Evolutionary conservation across 1,140 invertebrate genomes (phyloP).

Genomic region (Pteromalus puparum): DNA sequence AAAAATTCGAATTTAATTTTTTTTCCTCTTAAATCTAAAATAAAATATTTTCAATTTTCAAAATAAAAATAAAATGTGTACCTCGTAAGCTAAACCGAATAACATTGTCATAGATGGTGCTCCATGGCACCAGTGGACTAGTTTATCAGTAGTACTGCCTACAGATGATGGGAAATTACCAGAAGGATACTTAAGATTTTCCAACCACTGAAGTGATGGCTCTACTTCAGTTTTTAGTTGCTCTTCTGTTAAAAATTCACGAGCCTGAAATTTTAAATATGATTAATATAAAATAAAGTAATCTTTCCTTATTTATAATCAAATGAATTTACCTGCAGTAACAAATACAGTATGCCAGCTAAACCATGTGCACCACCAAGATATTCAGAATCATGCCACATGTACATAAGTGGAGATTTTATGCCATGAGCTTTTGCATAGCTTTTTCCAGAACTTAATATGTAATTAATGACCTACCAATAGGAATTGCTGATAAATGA

Average conservation of each 20-base stretch:
- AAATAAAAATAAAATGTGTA: constrained; percentile 64
- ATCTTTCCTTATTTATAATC: constrained; percentile 29
- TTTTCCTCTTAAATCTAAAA: not conserved
- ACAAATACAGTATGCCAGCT: constrained; percentile 88
- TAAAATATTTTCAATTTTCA: not conserved
- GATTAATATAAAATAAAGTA: constrained; percentile 5
- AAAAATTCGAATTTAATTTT: too few relatives aligned
- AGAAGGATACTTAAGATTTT: constrained; percentile 79
- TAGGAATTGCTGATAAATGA: not conserved
- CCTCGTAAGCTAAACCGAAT: constrained; percentile 85
- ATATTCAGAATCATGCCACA: constrained; percentile 93
- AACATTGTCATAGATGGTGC: constrained; percentile 91
- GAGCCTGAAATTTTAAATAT: constrained; percentile 71
- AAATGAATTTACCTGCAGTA: constrained; percentile 81
- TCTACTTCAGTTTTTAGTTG: constrained; percentile 78
- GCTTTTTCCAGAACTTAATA: constrained; percentile 82
- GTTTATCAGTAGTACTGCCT: constrained; percentile 82
- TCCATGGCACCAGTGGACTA: constrained; percentile 98
- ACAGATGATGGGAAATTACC: constrained; percentile 92
- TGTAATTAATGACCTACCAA: constrained; percentile 78
- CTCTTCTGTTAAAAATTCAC: constrained; percentile 73
- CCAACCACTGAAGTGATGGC: constrained; percentile 82
- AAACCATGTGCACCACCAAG: constrained; percentile 92
- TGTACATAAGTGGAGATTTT: constrained; percentile 84
- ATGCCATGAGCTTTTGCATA: constrained; percentile 74